These are phyloP conservation scores for Whitmania pigra DNA, from an alignment of 1,140 invertebrate species.

Conservation along the genomic window DNA sequence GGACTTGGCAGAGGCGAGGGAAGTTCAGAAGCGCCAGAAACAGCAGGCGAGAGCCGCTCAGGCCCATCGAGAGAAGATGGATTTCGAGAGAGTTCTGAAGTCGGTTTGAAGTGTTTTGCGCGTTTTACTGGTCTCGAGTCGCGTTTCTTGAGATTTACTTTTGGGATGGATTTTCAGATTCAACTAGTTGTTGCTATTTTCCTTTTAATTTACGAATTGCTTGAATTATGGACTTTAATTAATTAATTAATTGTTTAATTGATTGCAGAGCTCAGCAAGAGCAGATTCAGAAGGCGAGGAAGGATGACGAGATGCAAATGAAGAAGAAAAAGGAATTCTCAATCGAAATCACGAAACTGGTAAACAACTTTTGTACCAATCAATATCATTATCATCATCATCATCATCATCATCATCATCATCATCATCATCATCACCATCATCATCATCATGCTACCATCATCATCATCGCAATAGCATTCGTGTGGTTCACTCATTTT, in stretches of 20 bases:
- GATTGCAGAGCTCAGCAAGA: constrained; percentile 41
- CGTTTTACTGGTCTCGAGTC: too few species aligned
- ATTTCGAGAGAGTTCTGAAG: constrained; percentile 43
- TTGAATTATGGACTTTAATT: not conserved
- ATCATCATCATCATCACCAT: too few species aligned
- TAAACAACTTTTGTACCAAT: not conserved
- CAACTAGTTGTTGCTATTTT: too few species aligned
- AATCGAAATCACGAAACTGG: constrained; percentile 31
- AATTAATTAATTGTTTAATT: too few species aligned
- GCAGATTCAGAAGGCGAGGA: constrained; percentile 39
- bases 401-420: too few species aligned
- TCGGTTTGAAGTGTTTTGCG: too few species aligned
- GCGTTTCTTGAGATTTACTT: too few species aligned
- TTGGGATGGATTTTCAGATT: too few species aligned
- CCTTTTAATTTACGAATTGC: too few species aligned
- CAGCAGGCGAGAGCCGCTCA: constrained; percentile 42
- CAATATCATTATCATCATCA: not conserved
- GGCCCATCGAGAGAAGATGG: constrained; percentile 39
- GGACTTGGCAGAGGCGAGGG: constrained; percentile 38
- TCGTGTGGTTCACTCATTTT: constrained; percentile 16
- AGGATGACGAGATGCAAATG: constrained; percentile 32
- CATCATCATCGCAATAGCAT: too few species aligned
- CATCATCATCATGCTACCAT: too few species aligned
- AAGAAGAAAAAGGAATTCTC: constrained; percentile 33
- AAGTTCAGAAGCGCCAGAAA: constrained; percentile 40